Evolutionary conservation across 2,888 invertebrate genomes (phyloP).

Genomic region (Pachycephus smyrnensis): DNA sequence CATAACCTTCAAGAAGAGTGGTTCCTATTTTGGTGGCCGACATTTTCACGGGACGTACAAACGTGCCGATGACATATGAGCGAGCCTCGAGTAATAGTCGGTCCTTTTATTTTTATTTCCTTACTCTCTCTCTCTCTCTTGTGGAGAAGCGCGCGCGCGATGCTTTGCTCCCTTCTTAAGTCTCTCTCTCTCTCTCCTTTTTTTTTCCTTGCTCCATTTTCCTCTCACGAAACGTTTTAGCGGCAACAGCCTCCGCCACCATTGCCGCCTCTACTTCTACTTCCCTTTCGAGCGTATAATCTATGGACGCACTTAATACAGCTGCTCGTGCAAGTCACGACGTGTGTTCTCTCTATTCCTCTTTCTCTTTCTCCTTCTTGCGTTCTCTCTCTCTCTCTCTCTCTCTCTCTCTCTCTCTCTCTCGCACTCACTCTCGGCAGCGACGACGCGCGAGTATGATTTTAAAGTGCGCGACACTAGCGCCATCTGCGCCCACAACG

Average conservation of each 20-base stretch:
- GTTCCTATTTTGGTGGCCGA: background rate
- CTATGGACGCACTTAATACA: constrained; percentile 66
- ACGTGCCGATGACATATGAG: constrained; percentile 51
- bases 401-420: constrained; percentile 16
- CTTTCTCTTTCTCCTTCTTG: constrained; percentile 34
- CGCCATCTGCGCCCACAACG: background rate
- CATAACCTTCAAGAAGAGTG: background rate
- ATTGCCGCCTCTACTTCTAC: constrained; percentile 40
- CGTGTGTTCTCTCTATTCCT: constrained; percentile 24
- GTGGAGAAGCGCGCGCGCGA: background rate
- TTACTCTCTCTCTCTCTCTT: background rate
- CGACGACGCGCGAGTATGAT: background rate
- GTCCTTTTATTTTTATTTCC: background rate
- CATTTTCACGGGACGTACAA: background rate
- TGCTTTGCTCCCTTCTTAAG: background rate
- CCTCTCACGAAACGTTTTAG: constrained; percentile 50
- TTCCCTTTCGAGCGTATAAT: constrained; percentile 45
- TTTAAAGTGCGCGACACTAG: background rate
- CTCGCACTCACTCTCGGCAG: constrained; percentile 7
- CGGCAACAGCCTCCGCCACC: constrained; percentile 27
- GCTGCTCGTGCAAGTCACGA: constrained; percentile 54
- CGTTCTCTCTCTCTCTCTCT: constrained; percentile 17
- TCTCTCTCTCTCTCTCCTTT: constrained; percentile 13
- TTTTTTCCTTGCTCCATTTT: constrained; percentile 38
- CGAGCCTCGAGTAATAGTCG: constrained; percentile 39